Evolutionary conservation across 2,113 vertebrate species (phyloP).

Genomic region (Anguilla rostrata): DNA sequence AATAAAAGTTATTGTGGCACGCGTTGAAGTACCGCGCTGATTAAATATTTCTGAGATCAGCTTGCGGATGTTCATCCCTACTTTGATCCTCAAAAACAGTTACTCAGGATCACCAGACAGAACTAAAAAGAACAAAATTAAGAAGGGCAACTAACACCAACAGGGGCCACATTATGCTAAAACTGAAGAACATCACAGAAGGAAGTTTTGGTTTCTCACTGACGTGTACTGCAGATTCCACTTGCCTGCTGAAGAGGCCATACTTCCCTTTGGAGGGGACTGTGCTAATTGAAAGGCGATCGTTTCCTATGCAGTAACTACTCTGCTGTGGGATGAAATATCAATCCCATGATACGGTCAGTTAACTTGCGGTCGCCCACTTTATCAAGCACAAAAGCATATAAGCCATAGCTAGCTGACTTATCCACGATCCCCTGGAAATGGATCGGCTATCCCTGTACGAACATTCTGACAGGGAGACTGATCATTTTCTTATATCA

Average conservation of each 20-base stretch:
- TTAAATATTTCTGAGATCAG: not conserved
- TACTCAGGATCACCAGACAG: too few species aligned
- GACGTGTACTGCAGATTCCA: not conserved
- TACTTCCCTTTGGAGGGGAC: not conserved
- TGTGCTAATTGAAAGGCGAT: not conserved
- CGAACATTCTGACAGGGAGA: not conserved
- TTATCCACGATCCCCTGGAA: not conserved
- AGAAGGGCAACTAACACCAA: not conserved
- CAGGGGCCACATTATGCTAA: too few species aligned
- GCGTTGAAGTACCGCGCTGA: not conserved
- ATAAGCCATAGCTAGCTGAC: not conserved
- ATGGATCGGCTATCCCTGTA: not conserved
- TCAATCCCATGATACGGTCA: not conserved
- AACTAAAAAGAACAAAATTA: not conserved
- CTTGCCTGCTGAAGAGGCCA: not conserved
- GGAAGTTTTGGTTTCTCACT: not conserved
- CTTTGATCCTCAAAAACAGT: not conserved
- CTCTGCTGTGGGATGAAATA: not conserved
- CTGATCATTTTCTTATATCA: not conserved
- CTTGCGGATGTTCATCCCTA: not conserved
- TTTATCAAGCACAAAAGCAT: not conserved
- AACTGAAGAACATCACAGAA: not conserved
- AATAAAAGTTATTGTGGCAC: not conserved
- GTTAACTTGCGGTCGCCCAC: constrained; percentile 1
- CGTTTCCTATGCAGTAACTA: not conserved